Percentiles rank a stretch among this genome's conserved stretches.
phyloP scores from a whole-genome alignment of 53 echinoderm and acorn worm species.

The Stichopus horrens region DNA sequence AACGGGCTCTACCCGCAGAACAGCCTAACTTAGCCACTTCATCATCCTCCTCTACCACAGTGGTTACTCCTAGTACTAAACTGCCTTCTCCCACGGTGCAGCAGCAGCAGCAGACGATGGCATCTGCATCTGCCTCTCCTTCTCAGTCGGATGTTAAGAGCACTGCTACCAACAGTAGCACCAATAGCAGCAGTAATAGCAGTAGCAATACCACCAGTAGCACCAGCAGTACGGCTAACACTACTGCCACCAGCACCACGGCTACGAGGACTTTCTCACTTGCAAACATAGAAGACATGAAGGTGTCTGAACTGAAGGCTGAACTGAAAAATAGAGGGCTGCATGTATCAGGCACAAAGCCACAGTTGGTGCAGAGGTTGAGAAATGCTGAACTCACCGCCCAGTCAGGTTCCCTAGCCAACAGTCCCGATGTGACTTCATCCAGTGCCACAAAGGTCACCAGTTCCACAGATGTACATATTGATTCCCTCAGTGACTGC shows the following conservation, averaged over 20 bases:
- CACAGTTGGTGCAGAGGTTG: conserved; percentile 87
- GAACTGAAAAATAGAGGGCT: conserved; percentile 93
- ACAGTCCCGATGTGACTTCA: conserved; percentile 60
- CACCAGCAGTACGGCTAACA: conserved; percentile 38
- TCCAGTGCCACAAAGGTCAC: conserved; percentile 69
- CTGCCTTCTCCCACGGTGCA: conserved; percentile 29
- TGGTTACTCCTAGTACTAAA: conserved; percentile 16
- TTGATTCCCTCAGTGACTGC: conserved; percentile 64
- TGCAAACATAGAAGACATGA: conserved; percentile 92
- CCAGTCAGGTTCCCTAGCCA: conserved; percentile 28
- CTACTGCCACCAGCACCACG: conserved; percentile 54
- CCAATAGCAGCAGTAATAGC: background rate
- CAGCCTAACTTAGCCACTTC: conserved; percentile 55
- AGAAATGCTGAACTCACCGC: conserved; percentile 61
- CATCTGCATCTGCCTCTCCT: conserved; percentile 8
- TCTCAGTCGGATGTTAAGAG: background rate
- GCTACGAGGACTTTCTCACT: conserved; percentile 63
- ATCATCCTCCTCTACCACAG: conserved; percentile 2
- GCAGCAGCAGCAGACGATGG: conserved; percentile 34
- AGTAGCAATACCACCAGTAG: background rate
- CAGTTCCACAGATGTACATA: conserved; percentile 78
- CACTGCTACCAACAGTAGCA: background rate
- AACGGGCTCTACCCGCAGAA: conserved; percentile 63
- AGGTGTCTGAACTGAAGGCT: conserved; percentile 88
- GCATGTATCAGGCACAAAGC: conserved; percentile 97